These are phyloP conservation scores for Chlorodrepanis virens DNA, from an alignment of 2,113 vertebrate species.

Conservation along the genomic window DNA sequence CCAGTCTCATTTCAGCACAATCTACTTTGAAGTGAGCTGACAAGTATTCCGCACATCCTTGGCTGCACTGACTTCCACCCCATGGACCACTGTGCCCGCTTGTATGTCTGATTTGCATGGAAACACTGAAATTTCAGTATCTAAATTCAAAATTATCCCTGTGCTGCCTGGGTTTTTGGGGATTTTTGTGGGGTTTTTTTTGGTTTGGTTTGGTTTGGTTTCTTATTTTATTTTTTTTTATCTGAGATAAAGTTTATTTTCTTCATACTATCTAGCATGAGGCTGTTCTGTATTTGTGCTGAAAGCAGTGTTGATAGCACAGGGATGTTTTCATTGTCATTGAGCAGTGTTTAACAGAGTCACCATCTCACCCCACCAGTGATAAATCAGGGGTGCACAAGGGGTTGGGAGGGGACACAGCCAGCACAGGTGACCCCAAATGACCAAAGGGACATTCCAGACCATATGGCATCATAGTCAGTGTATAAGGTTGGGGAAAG, in stretches of 20 bases:
- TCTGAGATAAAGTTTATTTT: not conserved
- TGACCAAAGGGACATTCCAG: not conserved
- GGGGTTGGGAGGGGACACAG: not conserved
- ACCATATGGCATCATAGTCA: rapidly evolving
- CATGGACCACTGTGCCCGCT: not conserved
- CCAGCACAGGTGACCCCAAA: not conserved
- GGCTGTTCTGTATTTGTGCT: not conserved
- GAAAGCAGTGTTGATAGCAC: not conserved
- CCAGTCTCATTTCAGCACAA: not conserved
- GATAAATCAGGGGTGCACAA: not conserved
- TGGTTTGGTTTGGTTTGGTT: not conserved
- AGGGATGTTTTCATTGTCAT: not conserved
- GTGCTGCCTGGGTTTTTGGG: no score
- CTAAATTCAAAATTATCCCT: not conserved
- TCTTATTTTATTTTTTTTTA: not conserved
- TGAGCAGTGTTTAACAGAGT: not conserved
- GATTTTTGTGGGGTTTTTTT: not conserved
- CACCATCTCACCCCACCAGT: not conserved
- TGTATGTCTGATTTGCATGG: not conserved
- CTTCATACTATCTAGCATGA: not conserved
- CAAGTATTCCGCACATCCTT: not conserved
- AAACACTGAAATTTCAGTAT: not conserved
- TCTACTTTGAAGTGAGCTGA: not conserved
- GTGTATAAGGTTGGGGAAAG: not conserved
- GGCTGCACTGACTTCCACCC: not conserved